Evolutionary conservation across 2,888 invertebrate species (phyloP), one percentile per base, ranked within the genome.

Genomic region (Hemithea aestivaria): DNA sequence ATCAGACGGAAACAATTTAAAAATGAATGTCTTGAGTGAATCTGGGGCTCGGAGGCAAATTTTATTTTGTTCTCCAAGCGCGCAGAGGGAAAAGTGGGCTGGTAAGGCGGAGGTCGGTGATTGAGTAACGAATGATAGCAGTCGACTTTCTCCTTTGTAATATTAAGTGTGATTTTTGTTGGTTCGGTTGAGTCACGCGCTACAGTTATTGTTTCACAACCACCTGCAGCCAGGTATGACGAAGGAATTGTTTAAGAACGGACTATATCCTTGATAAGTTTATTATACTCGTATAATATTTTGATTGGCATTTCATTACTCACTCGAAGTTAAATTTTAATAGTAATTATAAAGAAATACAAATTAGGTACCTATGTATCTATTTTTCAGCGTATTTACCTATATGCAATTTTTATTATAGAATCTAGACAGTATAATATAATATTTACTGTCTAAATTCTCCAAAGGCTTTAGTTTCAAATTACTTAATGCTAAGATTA

Each of bases 131-230:
- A 43, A 39, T 43, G 41, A 37, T 42, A 43, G 35, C 38, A 30
- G 38, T 39, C 43, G 38, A 43, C 43, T 43, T 43, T 43, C 43
- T 43, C 43, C 38, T 43, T 42, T 42, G 41, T 42, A 37, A 42
- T 42, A 42, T 42, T 42, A 42, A 42, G 36, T 37, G 36, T 42
- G 41, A 42, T 42, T 42, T 42, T 42, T 33, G 41, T 42, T 26
- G 33, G 36, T 26, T 34, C 26, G 21, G 35, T 40, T 40, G 40
- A 40, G 42, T 42, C 42, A 38, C 42, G 42, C 30, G 38, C 38
- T 31, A 36, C 33, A 34, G 22, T 25, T 11, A 29, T 36, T 11
- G 29, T 36, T 42, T 42, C 33, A 30, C 36, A 37, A 42, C 23
- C 22, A 16, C 33, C 32, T 33, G 22, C 21, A 25, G 20, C 20